These are phyloP conservation scores for Propithecus perrieri DNA, from an alignment of 2,797 vertebrate genomes.

Conservation along the genomic window DNA sequence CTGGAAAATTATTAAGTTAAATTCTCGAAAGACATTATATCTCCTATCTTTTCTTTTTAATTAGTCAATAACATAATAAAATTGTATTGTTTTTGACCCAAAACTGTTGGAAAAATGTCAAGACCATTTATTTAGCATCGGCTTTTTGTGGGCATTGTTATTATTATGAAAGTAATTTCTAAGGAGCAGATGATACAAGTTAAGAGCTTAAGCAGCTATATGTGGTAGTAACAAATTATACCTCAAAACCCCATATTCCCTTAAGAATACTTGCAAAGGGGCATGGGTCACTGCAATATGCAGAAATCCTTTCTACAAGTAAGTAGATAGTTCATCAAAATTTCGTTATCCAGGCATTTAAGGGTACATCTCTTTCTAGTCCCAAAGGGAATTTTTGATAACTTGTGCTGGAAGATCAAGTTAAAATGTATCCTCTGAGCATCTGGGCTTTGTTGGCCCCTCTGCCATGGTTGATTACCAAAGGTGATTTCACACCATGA, in stretches of 20 bases:
- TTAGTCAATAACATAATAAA: background rate
- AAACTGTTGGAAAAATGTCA: background rate
- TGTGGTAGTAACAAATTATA: background rate
- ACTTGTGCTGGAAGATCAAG: background rate
- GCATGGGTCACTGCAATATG: background rate
- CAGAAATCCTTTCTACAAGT: background rate
- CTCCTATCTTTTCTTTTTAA: conserved; percentile 20
- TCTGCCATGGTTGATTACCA: background rate
- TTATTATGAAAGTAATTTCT: conserved; percentile 10
- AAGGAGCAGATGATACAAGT: background rate
- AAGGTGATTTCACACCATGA: background rate
- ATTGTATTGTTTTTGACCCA: background rate
- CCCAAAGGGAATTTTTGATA: background rate
- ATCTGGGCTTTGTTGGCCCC: background rate
- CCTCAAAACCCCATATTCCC: background rate
- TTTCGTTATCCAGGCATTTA: background rate
- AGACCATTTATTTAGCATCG: background rate
- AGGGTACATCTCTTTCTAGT: background rate
- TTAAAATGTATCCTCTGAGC: background rate
- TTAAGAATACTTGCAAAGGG: background rate
- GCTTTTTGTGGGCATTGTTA: background rate
- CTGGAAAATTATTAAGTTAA: conserved; percentile 1
- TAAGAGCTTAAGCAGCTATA: background rate
- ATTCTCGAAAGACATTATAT: background rate
- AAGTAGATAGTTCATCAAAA: background rate